These are phyloP conservation scores for Sebastes umbrosus DNA, from an alignment of 2,797 vertebrate genomes.

Conservation along the genomic window DNA sequence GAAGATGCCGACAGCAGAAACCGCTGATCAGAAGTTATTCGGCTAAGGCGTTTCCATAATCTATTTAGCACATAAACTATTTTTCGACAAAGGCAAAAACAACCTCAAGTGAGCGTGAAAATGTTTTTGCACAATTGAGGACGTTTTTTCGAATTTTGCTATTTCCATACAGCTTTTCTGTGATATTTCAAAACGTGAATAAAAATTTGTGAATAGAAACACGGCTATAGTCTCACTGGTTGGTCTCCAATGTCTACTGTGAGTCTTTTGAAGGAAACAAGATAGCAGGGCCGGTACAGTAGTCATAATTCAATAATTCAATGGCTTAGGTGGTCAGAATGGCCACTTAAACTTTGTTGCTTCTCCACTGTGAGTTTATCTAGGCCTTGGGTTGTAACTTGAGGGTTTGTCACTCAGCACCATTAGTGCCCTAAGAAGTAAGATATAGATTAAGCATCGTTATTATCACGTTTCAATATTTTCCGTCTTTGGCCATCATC, in stretches of 20 bases:
- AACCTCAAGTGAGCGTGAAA: fast-evolving
- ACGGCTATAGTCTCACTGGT: no score
- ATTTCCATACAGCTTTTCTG: no score
- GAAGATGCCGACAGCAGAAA: no score
- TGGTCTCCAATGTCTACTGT: fast-evolving
- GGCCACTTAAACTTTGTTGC: no score
- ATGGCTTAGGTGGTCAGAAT: not conserved
- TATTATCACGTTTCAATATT: not conserved
- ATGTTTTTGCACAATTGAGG: no score
- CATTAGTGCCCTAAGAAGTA: not conserved
- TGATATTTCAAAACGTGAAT: fast-evolving
- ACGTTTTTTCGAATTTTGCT: fast-evolving
- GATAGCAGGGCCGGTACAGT: fast-evolving
- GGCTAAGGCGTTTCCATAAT: no score
- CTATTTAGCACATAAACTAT: no score
- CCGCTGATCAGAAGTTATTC: no score
- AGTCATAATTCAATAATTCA: not conserved
- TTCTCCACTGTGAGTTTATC: no score
- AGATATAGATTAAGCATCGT: not conserved
- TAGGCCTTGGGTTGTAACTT: not conserved
- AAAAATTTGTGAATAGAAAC: no score
- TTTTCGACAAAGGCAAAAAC: no score
- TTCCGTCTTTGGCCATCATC: not conserved
- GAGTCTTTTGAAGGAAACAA: not conserved
- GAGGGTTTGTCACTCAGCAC: not conserved